Evolutionary conservation across 1,140 invertebrate genomes (phyloP).

Genomic region (Liolophura sinensis): DNA sequence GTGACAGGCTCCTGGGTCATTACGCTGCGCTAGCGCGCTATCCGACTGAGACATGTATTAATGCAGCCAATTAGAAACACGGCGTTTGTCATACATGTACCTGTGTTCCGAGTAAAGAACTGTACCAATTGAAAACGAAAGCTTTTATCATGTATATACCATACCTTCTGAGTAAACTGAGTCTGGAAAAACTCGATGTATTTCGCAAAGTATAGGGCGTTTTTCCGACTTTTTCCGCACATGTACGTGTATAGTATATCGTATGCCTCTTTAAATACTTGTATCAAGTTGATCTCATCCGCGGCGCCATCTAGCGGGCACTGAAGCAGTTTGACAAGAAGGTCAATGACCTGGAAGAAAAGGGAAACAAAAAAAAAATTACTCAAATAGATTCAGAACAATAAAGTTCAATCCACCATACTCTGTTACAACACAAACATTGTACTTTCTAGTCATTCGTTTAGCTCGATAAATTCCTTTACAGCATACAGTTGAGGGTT

Average conservation of each 20-base stretch:
- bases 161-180: constrained; percentile 56
- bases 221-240: constrained; percentile 58
- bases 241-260: constrained; percentile 59
- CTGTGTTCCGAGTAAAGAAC: no score
- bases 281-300: constrained; percentile 52
- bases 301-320: constrained; percentile 45
- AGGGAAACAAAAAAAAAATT: not conserved
- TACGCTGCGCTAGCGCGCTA: no score
- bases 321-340: constrained; percentile 53
- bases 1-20: no score
- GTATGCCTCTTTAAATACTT: constrained; percentile 54
- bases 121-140: no score
- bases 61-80: no score
- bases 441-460: no score
- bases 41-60: no score
- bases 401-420: not conserved
- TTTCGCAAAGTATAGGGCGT: constrained; percentile 59
- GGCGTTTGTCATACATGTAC: no score
- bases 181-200: constrained; percentile 60
- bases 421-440: no score
- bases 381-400: not conserved
- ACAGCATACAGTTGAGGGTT: no score
- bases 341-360: constrained; percentile 49
- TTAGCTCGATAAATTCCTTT: no score
- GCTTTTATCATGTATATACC: not conserved